Percentiles rank a stretch among this genome's conserved stretches.
Conservation (phyloP, 1,140 invertebrate genomes). For the Pantala flavescens region DNA sequence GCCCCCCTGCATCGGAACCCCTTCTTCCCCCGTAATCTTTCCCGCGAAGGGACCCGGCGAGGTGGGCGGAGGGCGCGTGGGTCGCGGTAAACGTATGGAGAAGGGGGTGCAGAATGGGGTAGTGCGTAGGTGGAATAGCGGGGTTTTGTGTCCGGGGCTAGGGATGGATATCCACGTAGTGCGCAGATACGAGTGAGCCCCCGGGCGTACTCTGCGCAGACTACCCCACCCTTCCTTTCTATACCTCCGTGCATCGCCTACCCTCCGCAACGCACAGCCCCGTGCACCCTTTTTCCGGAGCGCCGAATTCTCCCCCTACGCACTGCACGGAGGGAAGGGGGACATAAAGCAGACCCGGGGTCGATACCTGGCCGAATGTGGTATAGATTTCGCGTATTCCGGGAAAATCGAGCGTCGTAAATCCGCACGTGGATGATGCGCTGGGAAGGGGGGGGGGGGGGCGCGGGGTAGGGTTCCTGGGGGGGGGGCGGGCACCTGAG, state of each 20-base stretch:
- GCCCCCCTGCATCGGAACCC: too few relatives aligned
- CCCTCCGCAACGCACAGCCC: background rate
- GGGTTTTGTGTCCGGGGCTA: background rate
- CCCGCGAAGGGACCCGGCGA: background rate
- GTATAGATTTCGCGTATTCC: background rate
- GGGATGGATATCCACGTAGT: background rate
- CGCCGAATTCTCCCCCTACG: background rate
- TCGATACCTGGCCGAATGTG: background rate
- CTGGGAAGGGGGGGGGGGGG: background rate
- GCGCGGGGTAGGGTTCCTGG: background rate
- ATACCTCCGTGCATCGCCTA: slow-evolving; percentile 5
- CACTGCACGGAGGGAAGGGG: background rate
- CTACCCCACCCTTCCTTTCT: background rate
- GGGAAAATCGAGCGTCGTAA: background rate
- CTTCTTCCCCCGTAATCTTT: too few relatives aligned
- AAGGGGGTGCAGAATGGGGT: background rate
- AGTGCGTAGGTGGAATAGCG: background rate
- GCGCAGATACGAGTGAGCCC: background rate
- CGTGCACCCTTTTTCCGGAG: background rate
- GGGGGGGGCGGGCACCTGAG: too few relatives aligned
- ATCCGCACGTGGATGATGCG: background rate
- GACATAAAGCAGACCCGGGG: background rate
- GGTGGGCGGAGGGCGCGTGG: background rate
- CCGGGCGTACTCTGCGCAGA: slow-evolving; percentile 1
- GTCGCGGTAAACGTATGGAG: background rate